Evolutionary conservation across 2,888 invertebrate species (phyloP).

Genomic region (Sialis lutaria): DNA sequence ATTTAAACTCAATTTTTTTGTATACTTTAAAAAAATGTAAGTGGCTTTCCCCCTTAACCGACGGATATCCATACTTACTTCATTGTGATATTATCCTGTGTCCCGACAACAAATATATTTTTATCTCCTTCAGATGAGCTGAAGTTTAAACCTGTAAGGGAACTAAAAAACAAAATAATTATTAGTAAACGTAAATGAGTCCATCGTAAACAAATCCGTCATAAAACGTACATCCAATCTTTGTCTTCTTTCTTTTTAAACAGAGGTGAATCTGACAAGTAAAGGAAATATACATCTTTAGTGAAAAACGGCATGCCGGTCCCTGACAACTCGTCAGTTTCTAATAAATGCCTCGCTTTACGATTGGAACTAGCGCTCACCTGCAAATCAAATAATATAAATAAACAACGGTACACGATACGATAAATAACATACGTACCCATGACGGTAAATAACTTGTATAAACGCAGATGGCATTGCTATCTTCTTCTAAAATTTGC

Average conservation of each 20-base stretch:
- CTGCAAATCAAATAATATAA: not conserved
- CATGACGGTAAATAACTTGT: constrained; percentile 38
- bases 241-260: not conserved
- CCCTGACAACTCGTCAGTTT: not conserved
- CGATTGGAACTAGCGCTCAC: constrained; percentile 1
- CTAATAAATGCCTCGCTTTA: constrained; percentile 1
- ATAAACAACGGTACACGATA: not conserved
- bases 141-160: no score
- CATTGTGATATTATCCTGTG: no score
- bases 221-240: not conserved
- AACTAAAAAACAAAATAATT: no score
- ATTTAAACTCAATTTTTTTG: no score
- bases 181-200: no score
- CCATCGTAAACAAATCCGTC: not conserved
- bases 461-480: constrained; percentile 35
- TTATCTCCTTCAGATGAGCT: no score
- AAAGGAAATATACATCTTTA: not conserved
- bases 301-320: not conserved
- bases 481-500: constrained; percentile 26
- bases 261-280: not conserved
- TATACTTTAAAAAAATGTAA: no score
- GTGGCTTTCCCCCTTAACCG: no score
- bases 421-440: constrained; percentile 17
- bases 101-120: no score
- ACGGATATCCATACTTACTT: no score